Evolutionary conservation across 2,113 vertebrate species (phyloP), one percentile per base, ranked within the genome.

Genomic region (Corynorhinus townsendii): DNA sequence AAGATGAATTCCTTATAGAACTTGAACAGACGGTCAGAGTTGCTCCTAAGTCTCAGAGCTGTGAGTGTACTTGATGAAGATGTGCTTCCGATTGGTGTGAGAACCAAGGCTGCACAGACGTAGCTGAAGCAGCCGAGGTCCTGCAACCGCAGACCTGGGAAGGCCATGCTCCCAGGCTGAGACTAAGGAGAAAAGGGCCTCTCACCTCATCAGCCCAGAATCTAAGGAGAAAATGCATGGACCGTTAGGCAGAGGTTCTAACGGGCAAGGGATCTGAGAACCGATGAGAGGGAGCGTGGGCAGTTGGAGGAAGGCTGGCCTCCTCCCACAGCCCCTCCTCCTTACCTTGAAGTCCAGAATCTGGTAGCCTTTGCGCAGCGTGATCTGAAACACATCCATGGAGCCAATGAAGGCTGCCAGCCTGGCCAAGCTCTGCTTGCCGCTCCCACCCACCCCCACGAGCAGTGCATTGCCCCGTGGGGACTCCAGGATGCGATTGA

Each of bases 371-470:
- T 99, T 99, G 94, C 98, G 98, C 93, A 99, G 97, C 8, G 99
- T 99, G 98, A 99, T 99, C 98, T 99, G 99, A 98, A 99, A 99
- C n/a, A 99, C 98, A 40, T 99, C 99, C 97, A 99, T 98, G 82
- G 97, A 98, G 97, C 99, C 98, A 95, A 99, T 99, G 98, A 99
- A 99, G 56, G 99, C 99, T 0, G 99, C 99, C 79, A 99, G 98
- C n/a, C 99, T 98, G 20, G 99, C 99, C 97, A 99, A 98, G 93
- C 99, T 99, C 98, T 99, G 99, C 97, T 99, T 99, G 30, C 99
- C 99, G 0, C 99, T 99, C 8, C 99, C 99, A 0, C 99, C 99
- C 33, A 99, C 99, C 0, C 99, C 99, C 0, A 99, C 98, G 95
- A 99, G 98, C 89, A 99, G 98, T 3, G 98, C 99, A 0, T 99